These are phyloP conservation scores for Zosterops japonicus DNA, from an alignment of 2,113 vertebrate species.

Conservation along the genomic window DNA sequence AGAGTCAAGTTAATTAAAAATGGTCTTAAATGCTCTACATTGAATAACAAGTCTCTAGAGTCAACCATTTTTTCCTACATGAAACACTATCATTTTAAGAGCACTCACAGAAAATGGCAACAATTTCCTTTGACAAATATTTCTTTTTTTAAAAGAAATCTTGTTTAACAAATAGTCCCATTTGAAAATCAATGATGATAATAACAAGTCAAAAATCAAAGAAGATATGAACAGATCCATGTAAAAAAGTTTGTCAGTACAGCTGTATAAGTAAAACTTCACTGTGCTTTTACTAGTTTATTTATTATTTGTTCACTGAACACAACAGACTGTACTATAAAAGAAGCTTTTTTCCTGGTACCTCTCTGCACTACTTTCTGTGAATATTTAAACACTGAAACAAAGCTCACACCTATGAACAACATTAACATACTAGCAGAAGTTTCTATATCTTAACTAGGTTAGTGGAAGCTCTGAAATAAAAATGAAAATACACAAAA, in stretches of 20 bases:
- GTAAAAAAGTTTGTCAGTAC: neutral
- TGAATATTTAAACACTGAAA: neutral
- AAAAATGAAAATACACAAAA: neutral
- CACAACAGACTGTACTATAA: neutral
- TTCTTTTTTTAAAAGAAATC: rapidly evolving
- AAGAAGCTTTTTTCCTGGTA: neutral
- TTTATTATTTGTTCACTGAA: neutral
- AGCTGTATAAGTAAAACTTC: neutral
- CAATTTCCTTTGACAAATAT: neutral
- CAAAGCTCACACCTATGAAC: neutral
- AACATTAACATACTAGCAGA: neutral
- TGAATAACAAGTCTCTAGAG: neutral
- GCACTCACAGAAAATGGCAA: neutral
- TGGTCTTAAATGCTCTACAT: neutral
- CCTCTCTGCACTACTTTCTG: neutral
- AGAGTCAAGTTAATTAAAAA: neutral
- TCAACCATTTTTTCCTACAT: neutral
- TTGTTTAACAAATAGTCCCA: neutral
- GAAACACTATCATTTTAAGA: neutral
- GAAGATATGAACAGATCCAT: neutral
- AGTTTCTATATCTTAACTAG: neutral
- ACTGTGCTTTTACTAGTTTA: neutral
- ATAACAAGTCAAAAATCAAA: neutral
- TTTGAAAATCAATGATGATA: neutral
- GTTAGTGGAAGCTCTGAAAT: neutral